Evolutionary conservation across 2,888 invertebrate species (phyloP), one percentile per base, ranked within the genome.

Genomic region (Tuberolachnus salignus): DNA sequence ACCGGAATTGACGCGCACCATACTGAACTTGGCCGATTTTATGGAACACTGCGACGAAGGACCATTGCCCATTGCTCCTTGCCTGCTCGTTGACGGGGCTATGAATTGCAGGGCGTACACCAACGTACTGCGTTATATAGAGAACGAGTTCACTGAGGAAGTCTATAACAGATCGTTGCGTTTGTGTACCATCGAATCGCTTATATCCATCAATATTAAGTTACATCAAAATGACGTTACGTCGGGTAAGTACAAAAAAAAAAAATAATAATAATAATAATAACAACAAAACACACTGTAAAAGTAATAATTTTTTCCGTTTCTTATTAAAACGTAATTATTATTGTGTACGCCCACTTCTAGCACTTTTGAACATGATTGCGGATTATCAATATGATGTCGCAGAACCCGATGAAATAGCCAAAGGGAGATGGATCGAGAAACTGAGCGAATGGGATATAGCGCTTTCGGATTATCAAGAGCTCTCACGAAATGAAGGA

Each of bases 21-120:
- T 98, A 81, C 88, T 99, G 16, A 99, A 99, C 87, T 87, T 99
- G 81, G 98, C 98, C 0, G 99, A 99, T 86, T 99, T 99, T 84
- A 98, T 99, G 97, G 99, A 99, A 84, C 99, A 99, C 85, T 98
- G 98, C 84, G 98, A 99, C 84, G 93, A 88, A 86, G 97, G 97
- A 34, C 93, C 97, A 0, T 86, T 99, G 81, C 97, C 98, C 0
- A 89, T 99, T 81, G 92, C 95, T 81, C 91, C 94, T 0, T 92
- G 93, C 81, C 86, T 97, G 70, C 87, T 99, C 0, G 97, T 98
- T 0, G 93, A 96, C 83, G 88, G 95, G 71, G 99, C 99, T 0
- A 96, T 98, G 92, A 92, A 94, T 81, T 97, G 97, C 85, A 89
- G 97, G 82, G 89, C 89, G 0, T 94, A 92, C 84, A 94, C 94